Conservation (phyloP, 2,113 vertebrate genomes). For the Neopipo cinnamomea region DNA sequence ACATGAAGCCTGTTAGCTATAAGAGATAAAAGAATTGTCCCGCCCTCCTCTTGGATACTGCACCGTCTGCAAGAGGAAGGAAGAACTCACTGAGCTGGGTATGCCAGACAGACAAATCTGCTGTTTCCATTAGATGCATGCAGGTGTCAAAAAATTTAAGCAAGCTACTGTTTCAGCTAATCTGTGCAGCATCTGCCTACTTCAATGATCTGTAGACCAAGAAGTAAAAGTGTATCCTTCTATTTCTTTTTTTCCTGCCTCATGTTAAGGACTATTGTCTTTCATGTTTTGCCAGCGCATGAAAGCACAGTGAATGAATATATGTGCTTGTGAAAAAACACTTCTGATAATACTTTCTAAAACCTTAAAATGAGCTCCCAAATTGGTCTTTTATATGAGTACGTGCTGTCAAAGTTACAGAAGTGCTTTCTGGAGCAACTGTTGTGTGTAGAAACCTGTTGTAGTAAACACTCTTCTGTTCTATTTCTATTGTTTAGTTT, state of each 20-base stretch:
- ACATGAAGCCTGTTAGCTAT: neutral
- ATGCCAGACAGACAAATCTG: neutral
- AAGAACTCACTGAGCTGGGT: neutral
- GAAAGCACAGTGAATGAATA: neutral
- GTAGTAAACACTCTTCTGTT: neutral
- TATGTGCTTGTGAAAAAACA: neutral
- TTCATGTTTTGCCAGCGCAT: neutral
- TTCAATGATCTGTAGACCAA: neutral
- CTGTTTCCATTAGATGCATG: neutral
- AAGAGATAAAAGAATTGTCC: neutral
- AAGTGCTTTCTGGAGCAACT: neutral
- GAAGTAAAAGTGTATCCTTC: neutral
- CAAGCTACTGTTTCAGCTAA: neutral
- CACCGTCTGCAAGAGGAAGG: neutral
- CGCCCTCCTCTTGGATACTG: neutral
- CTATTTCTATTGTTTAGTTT: conserved; percentile 15
- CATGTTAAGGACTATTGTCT: neutral
- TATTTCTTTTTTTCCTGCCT: neutral
- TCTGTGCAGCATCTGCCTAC: neutral
- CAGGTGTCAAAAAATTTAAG: neutral
- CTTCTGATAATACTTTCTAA: neutral
- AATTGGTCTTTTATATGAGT: conserved; percentile 1
- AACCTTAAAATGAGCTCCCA: conserved; percentile 2
- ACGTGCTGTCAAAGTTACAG: conserved; percentile 15
- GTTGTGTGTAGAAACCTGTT: conserved; percentile 26